Conservation (phyloP, 92 coral and sea anemone species). For the Metridium senile region DNA sequence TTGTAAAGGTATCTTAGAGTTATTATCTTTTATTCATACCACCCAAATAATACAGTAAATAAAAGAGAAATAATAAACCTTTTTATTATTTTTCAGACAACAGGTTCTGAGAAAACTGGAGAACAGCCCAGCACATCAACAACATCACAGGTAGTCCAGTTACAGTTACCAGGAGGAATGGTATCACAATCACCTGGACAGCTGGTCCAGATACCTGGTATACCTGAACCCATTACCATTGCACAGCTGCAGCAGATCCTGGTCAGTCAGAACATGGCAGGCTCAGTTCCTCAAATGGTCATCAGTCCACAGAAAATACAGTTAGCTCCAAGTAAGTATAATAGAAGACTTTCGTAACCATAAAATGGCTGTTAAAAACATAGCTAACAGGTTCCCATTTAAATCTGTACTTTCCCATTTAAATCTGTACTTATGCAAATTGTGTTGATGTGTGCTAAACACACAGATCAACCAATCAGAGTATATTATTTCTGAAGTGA, state of each 20-base stretch:
- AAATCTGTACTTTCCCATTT: no score
- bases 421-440: no score
- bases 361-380: no score
- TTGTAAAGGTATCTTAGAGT: no score
- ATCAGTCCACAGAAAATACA: constrained; percentile 43
- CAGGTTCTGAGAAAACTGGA: constrained; percentile 39
- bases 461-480: no score
- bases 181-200: constrained; percentile 45
- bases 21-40: no score
- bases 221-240: constrained; percentile 56
- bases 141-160: constrained; percentile 57
- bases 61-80: no score
- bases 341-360: no score
- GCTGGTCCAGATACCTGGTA: constrained; percentile 59
- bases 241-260: constrained; percentile 67
- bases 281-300: constrained; percentile 15
- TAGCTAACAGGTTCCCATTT: no score
- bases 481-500: no score
- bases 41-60: no score
- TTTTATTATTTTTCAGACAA: background rate
- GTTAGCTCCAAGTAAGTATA: constrained; percentile 52
- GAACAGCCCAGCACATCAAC: constrained; percentile 52
- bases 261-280: constrained; percentile 31
- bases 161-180: constrained; percentile 53
- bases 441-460: no score